Conservation (phyloP, 2,113 vertebrate genomes). For the Machaerirhynchus nigripectus region DNA sequence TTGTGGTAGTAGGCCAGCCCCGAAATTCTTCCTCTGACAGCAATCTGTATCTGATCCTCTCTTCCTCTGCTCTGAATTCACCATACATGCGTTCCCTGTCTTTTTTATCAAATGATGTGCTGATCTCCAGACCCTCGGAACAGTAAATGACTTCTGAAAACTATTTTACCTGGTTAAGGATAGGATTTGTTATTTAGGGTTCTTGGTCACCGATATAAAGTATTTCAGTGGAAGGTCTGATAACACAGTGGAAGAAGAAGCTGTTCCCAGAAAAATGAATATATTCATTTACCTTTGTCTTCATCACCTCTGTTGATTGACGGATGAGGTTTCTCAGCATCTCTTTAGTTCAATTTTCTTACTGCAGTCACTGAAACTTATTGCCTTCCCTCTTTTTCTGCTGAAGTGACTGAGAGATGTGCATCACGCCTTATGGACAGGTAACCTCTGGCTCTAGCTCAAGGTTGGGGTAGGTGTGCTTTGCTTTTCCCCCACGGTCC, state of each 20-base stretch:
- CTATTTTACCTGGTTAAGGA: neutral
- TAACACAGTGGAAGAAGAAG: neutral
- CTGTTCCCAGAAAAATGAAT: neutral
- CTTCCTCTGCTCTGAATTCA: neutral
- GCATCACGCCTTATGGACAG: neutral
- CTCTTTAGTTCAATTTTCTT: neutral
- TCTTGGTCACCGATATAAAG: neutral
- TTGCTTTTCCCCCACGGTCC: neutral
- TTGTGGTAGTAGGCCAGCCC: neutral
- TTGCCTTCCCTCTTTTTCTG: neutral
- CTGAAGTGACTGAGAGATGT: neutral
- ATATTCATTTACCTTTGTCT: neutral
- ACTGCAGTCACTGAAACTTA: neutral
- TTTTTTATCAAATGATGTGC: neutral
- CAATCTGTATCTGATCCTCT: neutral
- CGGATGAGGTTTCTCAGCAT: neutral
- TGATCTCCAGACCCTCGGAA: neutral
- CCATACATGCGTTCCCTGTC: fast-evolving
- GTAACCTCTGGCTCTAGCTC: neutral
- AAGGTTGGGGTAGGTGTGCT: neutral
- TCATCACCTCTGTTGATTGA: neutral
- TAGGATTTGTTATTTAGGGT: neutral
- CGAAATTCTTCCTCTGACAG: neutral
- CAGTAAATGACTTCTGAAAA: neutral
- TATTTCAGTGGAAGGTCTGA: neutral